Evolutionary conservation across 2,888 invertebrate genomes (phyloP), one percentile per base, ranked within the genome.

Genomic region (Caenorhabditis parvicauda): DNA sequence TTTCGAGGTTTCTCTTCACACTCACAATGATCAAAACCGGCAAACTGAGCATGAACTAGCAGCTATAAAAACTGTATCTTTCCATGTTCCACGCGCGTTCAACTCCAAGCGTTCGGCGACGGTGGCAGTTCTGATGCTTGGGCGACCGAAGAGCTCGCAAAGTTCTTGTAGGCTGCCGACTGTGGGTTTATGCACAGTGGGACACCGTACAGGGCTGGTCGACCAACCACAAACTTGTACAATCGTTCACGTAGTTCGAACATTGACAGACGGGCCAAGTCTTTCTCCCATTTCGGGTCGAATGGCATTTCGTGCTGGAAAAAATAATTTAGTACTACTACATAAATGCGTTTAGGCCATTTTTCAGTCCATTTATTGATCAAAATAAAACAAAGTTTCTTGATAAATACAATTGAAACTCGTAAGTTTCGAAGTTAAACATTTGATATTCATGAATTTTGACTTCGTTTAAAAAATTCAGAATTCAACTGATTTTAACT

Each of bases 101-200:
- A 91, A 87, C 92, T 91, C 96, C 95, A 96, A 83, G 92, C 91
- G 85, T 94, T 93, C 75, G 95, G 95, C 81, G 94, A 94, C 39
- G 95, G 95, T 82, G 95, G 95, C 85, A 96, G 86, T 86, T 96
- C 95, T 71, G 92, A 92, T 62, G 93, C 92, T 84, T 95, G 94
- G 77, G 96, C 96, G 83, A 96, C 90, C 80, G 91, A 89, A 81
- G 94, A 91, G 87, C 95, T 96, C 87, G 94, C 92, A 88, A 98
- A 98, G 87, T 92, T 95, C 87, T 95, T 95, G 88, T 95, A 98
- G 84, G 96, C 94, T 84, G 95, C 94, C 82, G 95, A 95, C 86
- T 94, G 93, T 80, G 96, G 98, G 86, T 98, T 98, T 87, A 98
- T 96, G 87, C 96, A 96, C 79, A 98, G 87, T 75, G 98, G 96